A percentile compares a stretch with the other conserved stretches of the same genome.
Conservation (phyloP, 2,113 vertebrate genomes). For the Nibea coibor region DNA sequence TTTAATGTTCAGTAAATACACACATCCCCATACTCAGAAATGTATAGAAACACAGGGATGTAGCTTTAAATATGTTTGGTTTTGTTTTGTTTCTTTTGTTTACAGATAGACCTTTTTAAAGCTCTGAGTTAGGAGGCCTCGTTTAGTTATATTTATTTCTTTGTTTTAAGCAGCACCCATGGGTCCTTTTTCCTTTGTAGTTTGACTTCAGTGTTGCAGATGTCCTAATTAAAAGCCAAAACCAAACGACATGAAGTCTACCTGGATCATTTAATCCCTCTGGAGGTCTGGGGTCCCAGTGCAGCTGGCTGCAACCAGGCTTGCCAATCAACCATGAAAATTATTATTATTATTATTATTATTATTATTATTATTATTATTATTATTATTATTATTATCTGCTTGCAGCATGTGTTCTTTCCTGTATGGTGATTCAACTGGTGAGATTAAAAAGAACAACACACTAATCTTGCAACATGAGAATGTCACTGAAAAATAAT, state of each 20-base stretch:
- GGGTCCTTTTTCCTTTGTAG: background rate
- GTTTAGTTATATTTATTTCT: background rate
- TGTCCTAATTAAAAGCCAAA: background rate
- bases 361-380: background rate
- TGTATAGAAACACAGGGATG: background rate
- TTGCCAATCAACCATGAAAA: background rate
- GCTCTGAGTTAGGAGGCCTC: background rate
- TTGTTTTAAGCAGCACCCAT: background rate
- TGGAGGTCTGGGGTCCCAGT: background rate
- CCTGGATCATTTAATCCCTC: background rate
- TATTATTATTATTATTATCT: background rate
- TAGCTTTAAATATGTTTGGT: too few relatives aligned
- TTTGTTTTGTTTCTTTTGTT: background rate
- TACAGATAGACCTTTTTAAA: background rate
- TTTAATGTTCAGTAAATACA: background rate
- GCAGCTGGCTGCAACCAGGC: background rate
- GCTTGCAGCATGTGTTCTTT: background rate
- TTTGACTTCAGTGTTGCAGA: background rate
- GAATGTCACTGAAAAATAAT: conserved; percentile 49
- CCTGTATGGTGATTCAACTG: conserved; percentile 15
- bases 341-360: background rate
- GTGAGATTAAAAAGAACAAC: conserved; percentile 25
- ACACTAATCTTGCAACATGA: conserved; percentile 51
- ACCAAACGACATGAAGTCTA: background rate
- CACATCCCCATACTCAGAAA: too few relatives aligned